phyloP scores from a whole-genome alignment of 1,140 invertebrate genomes.

The Lasaia peninsularis region DNA sequence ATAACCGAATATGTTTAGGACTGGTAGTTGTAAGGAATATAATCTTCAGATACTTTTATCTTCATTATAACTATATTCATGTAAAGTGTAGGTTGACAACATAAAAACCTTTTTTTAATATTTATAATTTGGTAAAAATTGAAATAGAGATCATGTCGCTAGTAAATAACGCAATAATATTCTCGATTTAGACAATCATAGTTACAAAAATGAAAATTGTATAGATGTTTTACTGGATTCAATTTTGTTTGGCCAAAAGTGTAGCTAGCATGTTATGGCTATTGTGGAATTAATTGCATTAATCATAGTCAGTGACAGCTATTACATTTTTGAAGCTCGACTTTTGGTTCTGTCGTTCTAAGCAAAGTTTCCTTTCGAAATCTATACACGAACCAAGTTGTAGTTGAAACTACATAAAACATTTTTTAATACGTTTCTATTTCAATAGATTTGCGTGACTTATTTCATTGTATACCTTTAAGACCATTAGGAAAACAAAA shows the following conservation, averaged over 20 bases:
- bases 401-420: slow-evolving; percentile 5
- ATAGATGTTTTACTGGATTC: neutral
- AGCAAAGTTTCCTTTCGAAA: slow-evolving; percentile 42
- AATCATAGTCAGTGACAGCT: slow-evolving; percentile 71
- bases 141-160: too few relatives aligned
- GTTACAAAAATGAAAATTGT: too few relatives aligned
- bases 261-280: slow-evolving; percentile 48
- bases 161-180: too few relatives aligned
- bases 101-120: too few relatives aligned
- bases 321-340: slow-evolving; percentile 76
- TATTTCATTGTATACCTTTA: neutral
- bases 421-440: slow-evolving; percentile 1
- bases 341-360: slow-evolving; percentile 50
- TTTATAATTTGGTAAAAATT: too few relatives aligned
- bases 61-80: too few relatives aligned
- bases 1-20: too few relatives aligned
- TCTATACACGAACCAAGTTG: slow-evolving; percentile 40
- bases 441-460: neutral
- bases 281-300: slow-evolving; percentile 76
- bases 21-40: too few relatives aligned
- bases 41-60: too few relatives aligned
- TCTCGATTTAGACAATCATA: neutral
- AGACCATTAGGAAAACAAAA: neutral
- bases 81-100: too few relatives aligned
- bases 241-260: slow-evolving; percentile 28